These are phyloP conservation scores for Gymnoscelis rufifasciata DNA, from an alignment of 2,888 invertebrate species.

Conservation along the genomic window DNA sequence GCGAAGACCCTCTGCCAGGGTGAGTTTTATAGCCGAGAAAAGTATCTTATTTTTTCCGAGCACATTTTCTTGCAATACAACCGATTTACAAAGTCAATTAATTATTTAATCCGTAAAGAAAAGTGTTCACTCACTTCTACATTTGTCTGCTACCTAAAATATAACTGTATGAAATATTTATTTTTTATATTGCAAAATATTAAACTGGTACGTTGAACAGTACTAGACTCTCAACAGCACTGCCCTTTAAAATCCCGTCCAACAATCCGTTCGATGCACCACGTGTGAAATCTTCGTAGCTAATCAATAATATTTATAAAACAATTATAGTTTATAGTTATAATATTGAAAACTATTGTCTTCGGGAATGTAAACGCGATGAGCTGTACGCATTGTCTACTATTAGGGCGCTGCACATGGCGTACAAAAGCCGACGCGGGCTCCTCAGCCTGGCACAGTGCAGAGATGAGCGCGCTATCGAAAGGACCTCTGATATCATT, in stretches of 20 bases:
- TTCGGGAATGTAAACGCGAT: constrained; percentile 54
- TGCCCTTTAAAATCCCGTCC: neutral
- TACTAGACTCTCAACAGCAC: neutral
- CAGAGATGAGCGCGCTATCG: constrained; percentile 53
- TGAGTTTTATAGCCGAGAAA: too few species aligned
- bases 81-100: too few species aligned
- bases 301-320: constrained; percentile 66
- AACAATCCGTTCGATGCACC: constrained; percentile 7
- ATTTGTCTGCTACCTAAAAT: too few species aligned
- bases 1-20: constrained; percentile 88
- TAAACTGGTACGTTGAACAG: too few species aligned
- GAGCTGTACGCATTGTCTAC: constrained; percentile 39
- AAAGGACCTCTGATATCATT: constrained; percentile 62
- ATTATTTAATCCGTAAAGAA: too few species aligned
- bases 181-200: too few species aligned
- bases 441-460: constrained; percentile 64
- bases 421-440: constrained; percentile 74
- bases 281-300: constrained; percentile 51
- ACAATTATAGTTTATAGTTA: constrained; percentile 67
- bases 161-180: too few species aligned
- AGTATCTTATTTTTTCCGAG: too few species aligned
- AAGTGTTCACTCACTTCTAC: too few species aligned
- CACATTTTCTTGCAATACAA: too few species aligned
- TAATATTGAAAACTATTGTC: constrained; percentile 72
- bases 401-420: constrained; percentile 70